Evolutionary conservation across 2,888 invertebrate species (phyloP).

Genomic region (Anarsia innoxiella): DNA sequence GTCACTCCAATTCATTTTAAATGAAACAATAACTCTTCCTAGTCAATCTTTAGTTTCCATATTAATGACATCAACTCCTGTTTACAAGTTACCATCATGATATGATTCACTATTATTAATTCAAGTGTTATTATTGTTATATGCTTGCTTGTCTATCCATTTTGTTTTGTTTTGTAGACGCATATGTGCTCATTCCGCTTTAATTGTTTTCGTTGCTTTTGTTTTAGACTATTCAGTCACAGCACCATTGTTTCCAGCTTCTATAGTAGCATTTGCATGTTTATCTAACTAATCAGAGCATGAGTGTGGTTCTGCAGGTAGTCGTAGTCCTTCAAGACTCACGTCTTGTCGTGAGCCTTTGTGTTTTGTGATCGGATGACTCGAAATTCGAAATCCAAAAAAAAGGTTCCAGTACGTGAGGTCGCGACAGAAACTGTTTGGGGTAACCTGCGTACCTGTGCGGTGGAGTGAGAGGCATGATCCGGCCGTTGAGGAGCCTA

Average conservation of each 20-base stretch:
- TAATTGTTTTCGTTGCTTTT: slow-evolving; percentile 33
- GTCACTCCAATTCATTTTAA: too few relatives aligned
- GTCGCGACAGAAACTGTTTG: slow-evolving; percentile 37
- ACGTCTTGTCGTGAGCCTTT: too few relatives aligned
- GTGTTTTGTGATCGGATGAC: too few relatives aligned
- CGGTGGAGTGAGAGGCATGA: slow-evolving; percentile 50
- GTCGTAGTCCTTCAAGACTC: too few relatives aligned
- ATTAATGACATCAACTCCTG: too few relatives aligned
- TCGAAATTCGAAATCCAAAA: slow-evolving; percentile 35
- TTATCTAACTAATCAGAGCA: slow-evolving; percentile 13
- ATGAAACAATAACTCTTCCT: too few relatives aligned
- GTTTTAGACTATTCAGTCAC: slow-evolving; percentile 18
- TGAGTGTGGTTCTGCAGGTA: too few relatives aligned
- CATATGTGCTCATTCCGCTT: slow-evolving; percentile 26
- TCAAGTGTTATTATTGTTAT: too few relatives aligned
- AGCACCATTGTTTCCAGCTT: slow-evolving; percentile 13
- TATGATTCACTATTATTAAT: slow-evolving; percentile 53
- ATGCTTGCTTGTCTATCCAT: slow-evolving; percentile 27
- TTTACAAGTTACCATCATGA: too few relatives aligned
- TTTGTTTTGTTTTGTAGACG: slow-evolving; percentile 28
- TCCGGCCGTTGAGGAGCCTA: slow-evolving; percentile 27
- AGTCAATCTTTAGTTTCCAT: too few relatives aligned
- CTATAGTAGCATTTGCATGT: slow-evolving; percentile 8
- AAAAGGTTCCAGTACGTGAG: slow-evolving; percentile 37
- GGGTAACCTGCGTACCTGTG: slow-evolving; percentile 26